A percentile compares a stretch with the other conserved stretches of the same genome.
Conservation (phyloP, 1,140 invertebrate species). For the Chrysoperla carnea region DNA sequence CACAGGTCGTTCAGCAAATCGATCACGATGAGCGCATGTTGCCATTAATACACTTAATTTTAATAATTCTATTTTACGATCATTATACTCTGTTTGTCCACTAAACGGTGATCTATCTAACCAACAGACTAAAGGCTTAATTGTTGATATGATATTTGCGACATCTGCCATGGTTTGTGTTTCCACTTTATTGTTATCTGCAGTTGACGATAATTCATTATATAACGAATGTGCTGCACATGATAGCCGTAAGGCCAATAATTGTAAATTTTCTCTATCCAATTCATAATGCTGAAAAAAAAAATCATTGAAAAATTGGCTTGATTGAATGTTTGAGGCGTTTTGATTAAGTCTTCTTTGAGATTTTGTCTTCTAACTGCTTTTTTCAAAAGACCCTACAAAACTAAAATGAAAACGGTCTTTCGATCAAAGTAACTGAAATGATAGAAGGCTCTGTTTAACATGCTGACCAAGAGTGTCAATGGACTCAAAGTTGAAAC, state of each 20-base stretch:
- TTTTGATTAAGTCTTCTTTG: too few relatives aligned
- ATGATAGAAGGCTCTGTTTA: too few relatives aligned
- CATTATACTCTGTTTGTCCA: constrained; percentile 45
- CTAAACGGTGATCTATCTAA: constrained; percentile 60
- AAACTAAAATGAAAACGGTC: too few relatives aligned
- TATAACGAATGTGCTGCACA: constrained; percentile 66
- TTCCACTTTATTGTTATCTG: constrained; percentile 49
- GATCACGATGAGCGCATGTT: constrained; percentile 68
- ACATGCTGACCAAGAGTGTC: too few relatives aligned
- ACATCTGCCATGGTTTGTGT: constrained; percentile 70
- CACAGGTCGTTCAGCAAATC: constrained; percentile 66
- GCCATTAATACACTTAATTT: constrained; percentile 69
- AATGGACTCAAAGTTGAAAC: too few relatives aligned
- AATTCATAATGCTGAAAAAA: constrained; percentile 69
- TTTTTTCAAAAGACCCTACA: too few relatives aligned
- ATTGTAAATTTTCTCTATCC: constrained; percentile 78
- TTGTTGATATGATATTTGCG: constrained; percentile 57
- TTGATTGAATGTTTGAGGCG: too few relatives aligned
- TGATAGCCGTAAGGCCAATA: constrained; percentile 65
- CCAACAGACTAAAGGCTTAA: constrained; percentile 81
- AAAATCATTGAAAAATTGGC: constrained; percentile 3
- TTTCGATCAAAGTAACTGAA: too few relatives aligned
- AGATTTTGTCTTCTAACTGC: too few relatives aligned
- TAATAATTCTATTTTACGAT: constrained; percentile 49
- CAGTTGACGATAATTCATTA: constrained; percentile 41